These are phyloP conservation scores for Steinernema hermaphroditum DNA, from an alignment of 2,888 invertebrate species.

Conservation along the genomic window DNA sequence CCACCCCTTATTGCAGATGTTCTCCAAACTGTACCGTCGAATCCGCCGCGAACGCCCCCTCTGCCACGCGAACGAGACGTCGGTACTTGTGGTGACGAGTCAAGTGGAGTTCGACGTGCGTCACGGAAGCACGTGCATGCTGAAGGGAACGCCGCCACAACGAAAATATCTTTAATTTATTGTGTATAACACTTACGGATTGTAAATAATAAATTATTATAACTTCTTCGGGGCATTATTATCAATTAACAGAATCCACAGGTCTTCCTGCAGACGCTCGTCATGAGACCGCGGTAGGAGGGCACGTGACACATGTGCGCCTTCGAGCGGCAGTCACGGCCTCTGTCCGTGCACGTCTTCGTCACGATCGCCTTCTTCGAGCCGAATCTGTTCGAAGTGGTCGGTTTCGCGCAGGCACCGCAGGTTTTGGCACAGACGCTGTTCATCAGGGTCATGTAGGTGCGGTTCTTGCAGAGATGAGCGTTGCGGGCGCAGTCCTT, in stretches of 20 bases:
- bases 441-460: slow-evolving; percentile 8
- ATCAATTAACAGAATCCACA: slow-evolving; percentile 23
- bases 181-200: slow-evolving; percentile 16
- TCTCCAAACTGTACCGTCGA: background rate
- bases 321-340: background rate
- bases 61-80: slow-evolving; percentile 21
- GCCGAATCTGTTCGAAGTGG: background rate
- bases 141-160: background rate
- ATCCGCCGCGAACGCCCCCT: slow-evolving; percentile 8
- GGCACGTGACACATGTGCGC: background rate
- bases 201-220: background rate
- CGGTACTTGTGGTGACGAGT: slow-evolving; percentile 24
- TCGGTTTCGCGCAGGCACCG: background rate
- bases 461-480: slow-evolving; percentile 17
- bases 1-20: slow-evolving; percentile 18
- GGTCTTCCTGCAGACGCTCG: slow-evolving; percentile 2
- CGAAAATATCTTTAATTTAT: slow-evolving; percentile 22
- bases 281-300: background rate
- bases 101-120: slow-evolving; percentile 27
- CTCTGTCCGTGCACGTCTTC: background rate
- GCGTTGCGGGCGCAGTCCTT: background rate
- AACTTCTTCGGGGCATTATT: background rate
- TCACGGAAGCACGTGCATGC: slow-evolving; percentile 19
- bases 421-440: slow-evolving; percentile 6
- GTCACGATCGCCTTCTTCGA: background rate